phyloP scores from a whole-genome alignment of 2,888 invertebrate species.

The Teleiodes luculella region DNA sequence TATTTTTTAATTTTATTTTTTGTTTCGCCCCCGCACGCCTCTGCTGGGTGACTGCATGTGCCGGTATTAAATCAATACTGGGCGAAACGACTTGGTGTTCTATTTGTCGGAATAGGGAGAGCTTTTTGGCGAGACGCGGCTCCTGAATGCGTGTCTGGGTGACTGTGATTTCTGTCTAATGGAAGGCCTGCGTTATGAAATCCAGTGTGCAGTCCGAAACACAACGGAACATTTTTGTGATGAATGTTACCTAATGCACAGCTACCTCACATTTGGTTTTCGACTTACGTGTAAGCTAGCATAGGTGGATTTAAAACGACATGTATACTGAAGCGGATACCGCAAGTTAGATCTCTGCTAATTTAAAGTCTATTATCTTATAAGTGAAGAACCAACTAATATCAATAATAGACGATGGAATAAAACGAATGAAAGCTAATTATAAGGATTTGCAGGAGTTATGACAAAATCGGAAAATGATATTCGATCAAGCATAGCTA shows the following conservation, averaged over 20 bases:
- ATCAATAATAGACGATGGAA: no score
- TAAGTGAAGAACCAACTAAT: no score
- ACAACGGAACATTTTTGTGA: constrained; percentile 21
- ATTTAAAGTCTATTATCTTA: no score
- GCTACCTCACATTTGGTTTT: not conserved
- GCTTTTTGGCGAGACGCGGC: constrained; percentile 39
- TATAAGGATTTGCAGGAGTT: no score
- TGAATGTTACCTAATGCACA: constrained; percentile 30
- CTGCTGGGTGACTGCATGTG: constrained; percentile 44
- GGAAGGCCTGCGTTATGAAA: constrained; percentile 34
- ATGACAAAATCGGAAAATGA: no score
- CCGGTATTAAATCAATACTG: constrained; percentile 62
- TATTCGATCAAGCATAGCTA: no score
- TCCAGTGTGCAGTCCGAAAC: constrained; percentile 19
- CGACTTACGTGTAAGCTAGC: not conserved
- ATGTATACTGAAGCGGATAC: no score
- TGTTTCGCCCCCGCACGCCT: constrained; percentile 49
- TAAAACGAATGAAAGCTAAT: no score
- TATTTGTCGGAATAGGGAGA: constrained; percentile 32
- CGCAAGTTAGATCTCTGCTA: no score
- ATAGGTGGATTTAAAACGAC: not conserved
- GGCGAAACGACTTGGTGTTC: constrained; percentile 28
- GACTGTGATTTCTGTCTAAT: constrained; percentile 40
- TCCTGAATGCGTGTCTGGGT: constrained; percentile 26
- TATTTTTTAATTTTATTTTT: constrained; percentile 75